Conservation (phyloP, 2,888 invertebrate genomes). For the Pyralis farinalis region DNA sequence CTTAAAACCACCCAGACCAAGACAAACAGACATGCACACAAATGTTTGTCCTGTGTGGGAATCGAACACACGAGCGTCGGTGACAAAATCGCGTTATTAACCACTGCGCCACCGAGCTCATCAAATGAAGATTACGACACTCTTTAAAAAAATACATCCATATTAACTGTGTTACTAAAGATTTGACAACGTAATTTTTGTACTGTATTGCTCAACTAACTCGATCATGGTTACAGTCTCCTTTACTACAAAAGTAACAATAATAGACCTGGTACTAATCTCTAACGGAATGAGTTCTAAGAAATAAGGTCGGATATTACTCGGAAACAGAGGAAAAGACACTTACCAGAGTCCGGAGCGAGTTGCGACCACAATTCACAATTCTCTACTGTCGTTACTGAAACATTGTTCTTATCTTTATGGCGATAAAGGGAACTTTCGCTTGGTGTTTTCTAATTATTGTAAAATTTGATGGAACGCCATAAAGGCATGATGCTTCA, state of each 20-base stretch:
- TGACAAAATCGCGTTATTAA: too few relatives aligned
- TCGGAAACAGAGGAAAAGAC: conserved; percentile 13
- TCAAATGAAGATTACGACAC: too few relatives aligned
- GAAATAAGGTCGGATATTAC: conserved; percentile 33
- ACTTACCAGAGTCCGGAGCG: conserved; percentile 3
- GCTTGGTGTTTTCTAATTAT: too few relatives aligned
- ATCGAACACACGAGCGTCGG: too few relatives aligned
- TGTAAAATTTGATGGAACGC: too few relatives aligned
- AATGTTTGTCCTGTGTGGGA: too few relatives aligned
- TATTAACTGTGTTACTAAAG: background rate
- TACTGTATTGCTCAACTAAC: background rate
- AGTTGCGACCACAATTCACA: background rate
- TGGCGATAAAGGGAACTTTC: background rate
- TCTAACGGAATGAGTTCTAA: conserved; percentile 19
- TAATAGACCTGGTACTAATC: conserved; percentile 1
- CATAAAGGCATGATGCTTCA: too few relatives aligned
- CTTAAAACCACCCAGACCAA: too few relatives aligned
- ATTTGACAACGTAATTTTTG: background rate
- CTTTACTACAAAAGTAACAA: background rate
- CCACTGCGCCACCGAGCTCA: too few relatives aligned
- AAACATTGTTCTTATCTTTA: background rate
- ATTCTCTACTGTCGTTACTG: background rate
- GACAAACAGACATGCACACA: too few relatives aligned
- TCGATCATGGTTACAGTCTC: background rate
- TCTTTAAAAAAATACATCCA: too few relatives aligned